Evolutionary conservation across 2,888 invertebrate species (phyloP), one percentile per base, ranked within the genome.

Genomic region (Aradus depressus): DNA sequence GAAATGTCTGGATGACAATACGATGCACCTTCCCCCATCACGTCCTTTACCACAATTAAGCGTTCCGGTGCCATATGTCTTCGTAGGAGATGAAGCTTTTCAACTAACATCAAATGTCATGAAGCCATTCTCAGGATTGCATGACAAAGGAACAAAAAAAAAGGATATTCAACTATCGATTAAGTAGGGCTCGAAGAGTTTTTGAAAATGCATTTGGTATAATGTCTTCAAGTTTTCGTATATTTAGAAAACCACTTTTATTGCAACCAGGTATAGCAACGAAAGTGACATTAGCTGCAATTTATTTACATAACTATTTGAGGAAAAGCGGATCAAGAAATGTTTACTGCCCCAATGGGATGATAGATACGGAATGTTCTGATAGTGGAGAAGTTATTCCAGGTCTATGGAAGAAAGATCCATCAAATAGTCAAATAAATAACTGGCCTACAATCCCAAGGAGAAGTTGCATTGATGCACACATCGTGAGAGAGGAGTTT

Each of bases 11-110:
- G 35, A 55, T 38, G 26, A 51, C 26, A 49, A 49, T 22, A 42
- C n/a, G 3, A 25, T 54, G 37, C 12, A 53, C 39, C 32, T 55
- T 14, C 55, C 57, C 5, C 16, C 37, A 28, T 44, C 48, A 35
- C 14, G 38, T 8, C 35, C 43, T 39, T 43, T 57, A 22, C 52
- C 54, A 26, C 25, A 43, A 4, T 14, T 16, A 43, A 43, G 19
- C 22, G 32, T 52, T 23, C 47, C 55, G 28, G 38, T 55, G 10
- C 57, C 55, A n/a, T 54, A 50, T 45, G 52, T 57, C 25, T 41
- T 60, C 32, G 45, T 60, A 19, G 60, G 41, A 16, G 60, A 62
- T 43, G 60, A 59, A 37, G 60, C 61, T 31, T 61, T 62, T 57
- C 51, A 56, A 12, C 37, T 62, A 23, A 53, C 48, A 42, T 10